These are phyloP conservation scores for Isichthys henryi DNA, from an alignment of 2,113 vertebrate species.

Conservation along the genomic window DNA sequence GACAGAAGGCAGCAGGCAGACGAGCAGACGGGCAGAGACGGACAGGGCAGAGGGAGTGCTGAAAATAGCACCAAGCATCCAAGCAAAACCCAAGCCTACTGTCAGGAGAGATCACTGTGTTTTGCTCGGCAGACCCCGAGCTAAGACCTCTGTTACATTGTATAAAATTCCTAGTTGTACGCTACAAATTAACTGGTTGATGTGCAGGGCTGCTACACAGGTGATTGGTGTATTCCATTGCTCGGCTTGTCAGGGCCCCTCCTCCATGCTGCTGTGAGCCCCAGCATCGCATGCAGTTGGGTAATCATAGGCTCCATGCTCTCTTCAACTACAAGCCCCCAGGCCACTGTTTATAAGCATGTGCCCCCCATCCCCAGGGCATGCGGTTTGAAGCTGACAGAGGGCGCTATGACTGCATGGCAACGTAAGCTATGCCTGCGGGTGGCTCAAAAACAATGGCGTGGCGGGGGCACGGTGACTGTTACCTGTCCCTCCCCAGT, in stretches of 20 bases:
- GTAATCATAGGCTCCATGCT: background rate
- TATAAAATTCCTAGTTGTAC: background rate
- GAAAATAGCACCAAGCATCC: constrained; percentile 21
- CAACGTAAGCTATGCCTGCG: background rate
- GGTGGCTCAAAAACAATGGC: background rate
- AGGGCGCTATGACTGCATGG: background rate
- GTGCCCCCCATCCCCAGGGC: background rate
- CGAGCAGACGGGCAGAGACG: constrained; percentile 20
- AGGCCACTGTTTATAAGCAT: background rate
- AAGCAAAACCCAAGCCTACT: background rate
- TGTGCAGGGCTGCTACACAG: background rate
- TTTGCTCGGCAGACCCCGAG: background rate
- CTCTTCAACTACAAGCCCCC: background rate
- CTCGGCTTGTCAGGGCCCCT: background rate
- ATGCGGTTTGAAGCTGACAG: background rate
- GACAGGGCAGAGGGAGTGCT: constrained; percentile 5
- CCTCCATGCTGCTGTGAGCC: background rate
- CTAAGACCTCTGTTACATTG: background rate
- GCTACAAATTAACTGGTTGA: background rate
- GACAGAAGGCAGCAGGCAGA: constrained; percentile 21
- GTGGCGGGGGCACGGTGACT: constrained; percentile 26
- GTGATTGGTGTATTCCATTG: background rate
- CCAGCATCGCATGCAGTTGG: background rate
- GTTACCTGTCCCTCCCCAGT: constrained; percentile 58
- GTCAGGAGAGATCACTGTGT: background rate